These are phyloP conservation scores for Mamestra brassicae DNA, from an alignment of 2,888 invertebrate genomes.

Conservation along the genomic window DNA sequence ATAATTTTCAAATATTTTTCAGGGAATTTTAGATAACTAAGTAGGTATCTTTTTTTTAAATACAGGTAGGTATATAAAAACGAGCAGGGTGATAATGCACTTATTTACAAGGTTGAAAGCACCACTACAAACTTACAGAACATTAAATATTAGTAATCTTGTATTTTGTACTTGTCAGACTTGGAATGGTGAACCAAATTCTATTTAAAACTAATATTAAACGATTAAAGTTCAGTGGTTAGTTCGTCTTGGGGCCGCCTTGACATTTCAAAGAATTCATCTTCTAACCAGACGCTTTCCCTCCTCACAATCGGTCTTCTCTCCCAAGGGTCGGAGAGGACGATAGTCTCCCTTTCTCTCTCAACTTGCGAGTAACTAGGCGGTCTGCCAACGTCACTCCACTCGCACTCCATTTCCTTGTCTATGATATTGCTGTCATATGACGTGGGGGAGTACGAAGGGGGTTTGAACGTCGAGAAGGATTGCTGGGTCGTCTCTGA, in stretches of 20 bases:
- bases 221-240: slow-evolving; percentile 94
- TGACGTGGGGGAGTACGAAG: slow-evolving; percentile 89
- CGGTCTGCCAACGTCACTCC: slow-evolving; percentile 89
- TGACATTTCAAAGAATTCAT: slow-evolving; percentile 95
- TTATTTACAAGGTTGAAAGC: slow-evolving; percentile 60
- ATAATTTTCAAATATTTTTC: neutral
- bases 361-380: slow-evolving; percentile 89
- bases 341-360: slow-evolving; percentile 82
- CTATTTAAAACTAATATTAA: slow-evolving; percentile 56
- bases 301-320: slow-evolving; percentile 87
- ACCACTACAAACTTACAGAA: slow-evolving; percentile 65
- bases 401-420: slow-evolving; percentile 87
- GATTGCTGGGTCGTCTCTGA: slow-evolving; percentile 86
- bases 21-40: neutral
- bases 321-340: slow-evolving; percentile 88
- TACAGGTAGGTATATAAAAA: no score
- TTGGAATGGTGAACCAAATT: slow-evolving; percentile 70
- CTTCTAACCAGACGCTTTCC: slow-evolving; percentile 93
- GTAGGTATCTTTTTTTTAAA: neutral
- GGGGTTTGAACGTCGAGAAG: slow-evolving; percentile 89
- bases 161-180: slow-evolving; percentile 78
- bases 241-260: slow-evolving; percentile 97
- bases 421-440: slow-evolving; percentile 86
- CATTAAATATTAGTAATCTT: slow-evolving; percentile 63
- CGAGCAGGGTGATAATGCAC: slow-evolving; percentile 16